Evolutionary conservation across 2,797 vertebrate genomes (phyloP).

Genomic region (Neoniphon sammara): DNA sequence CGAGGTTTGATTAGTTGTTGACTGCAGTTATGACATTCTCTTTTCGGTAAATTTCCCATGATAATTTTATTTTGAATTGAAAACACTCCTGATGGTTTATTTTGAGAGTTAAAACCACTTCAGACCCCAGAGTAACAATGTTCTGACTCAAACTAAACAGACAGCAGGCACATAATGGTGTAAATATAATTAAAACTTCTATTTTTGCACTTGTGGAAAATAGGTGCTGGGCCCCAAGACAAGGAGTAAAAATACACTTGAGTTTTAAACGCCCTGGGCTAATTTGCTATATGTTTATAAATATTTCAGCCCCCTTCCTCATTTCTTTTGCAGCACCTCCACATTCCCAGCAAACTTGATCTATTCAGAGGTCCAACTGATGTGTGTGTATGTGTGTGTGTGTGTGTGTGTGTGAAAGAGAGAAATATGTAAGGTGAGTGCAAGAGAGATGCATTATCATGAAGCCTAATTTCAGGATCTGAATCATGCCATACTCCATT

Average conservation of each 20-base stretch:
- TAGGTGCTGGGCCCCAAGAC: not conserved
- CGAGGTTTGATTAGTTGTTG: slow-evolving; percentile 53
- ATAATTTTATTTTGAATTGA: slow-evolving; percentile 32
- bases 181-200: not conserved
- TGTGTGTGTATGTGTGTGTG: not conserved
- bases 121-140: slow-evolving; percentile 55
- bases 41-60: slow-evolving; percentile 30
- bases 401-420: slow-evolving; percentile 1
- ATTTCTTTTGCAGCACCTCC: not conserved
- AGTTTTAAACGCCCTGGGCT: slow-evolving; percentile 1
- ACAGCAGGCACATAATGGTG: not conserved
- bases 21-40: slow-evolving; percentile 38
- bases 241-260: not conserved
- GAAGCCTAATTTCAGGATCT: not conserved
- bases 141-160: slow-evolving; percentile 33
- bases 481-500: not conserved
- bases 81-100: slow-evolving; percentile 21
- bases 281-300: slow-evolving; percentile 22
- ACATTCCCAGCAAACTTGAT: not conserved
- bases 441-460: not conserved
- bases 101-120: slow-evolving; percentile 14
- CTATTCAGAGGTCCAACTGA: slow-evolving; percentile 2
- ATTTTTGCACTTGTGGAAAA: not conserved
- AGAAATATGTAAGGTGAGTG: not conserved
- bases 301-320: not conserved